Base-by-base conservation (phyloP, 92 coral and sea anemone genomes). In the Bergia puertoricense region DNA sequence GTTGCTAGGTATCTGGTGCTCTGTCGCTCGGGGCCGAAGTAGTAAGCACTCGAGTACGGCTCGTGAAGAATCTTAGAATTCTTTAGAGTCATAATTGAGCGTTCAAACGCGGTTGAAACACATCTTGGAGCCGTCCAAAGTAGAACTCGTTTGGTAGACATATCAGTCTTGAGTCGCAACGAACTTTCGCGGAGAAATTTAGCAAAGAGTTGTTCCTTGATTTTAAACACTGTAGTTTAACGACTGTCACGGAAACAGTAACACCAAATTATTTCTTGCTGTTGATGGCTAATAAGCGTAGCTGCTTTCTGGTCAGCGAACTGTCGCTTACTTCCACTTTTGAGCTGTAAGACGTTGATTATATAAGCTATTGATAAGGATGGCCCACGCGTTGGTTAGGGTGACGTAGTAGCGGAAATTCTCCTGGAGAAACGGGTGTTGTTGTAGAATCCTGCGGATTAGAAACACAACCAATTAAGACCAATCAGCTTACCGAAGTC, bases 91-190 rank as follows among this genome's bases (percentile, higher is more conserved):
- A 95, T 96, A 66, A 96, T 96, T 8, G 98, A 90, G 44, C 99
- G 94, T 78, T 96, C 99, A 85, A 96, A 96, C 45, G 99, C 99
- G 8, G 99, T 96, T 11, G 99, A 97, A 56, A 97, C 96, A 62
- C 98, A 97, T 59, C 99, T 82, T 41, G 99, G 99, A 46, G 98
- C 98, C 0, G 99, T 95, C 99, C 99, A 97, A 23, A 97, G 92
- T 36, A 97, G 78, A 38, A 97, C 88, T 81, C 95, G 91, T 56
- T 89, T 94, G 62, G 88, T 83, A 20, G 96, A 87, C 96, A 94
- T 94, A 14, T 72, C 79, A 46, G 15, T 69, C 68, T 71, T 5
- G 77, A 54, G 39, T 81, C 50, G 43, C 40, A 36, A 42, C 22
- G 44, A 57, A 41, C 7, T 39, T 39, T 22, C 18, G 30, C 30